Evolutionary conservation across 2,113 vertebrate species (phyloP).

Genomic region (Oryzias javanicus): DNA sequence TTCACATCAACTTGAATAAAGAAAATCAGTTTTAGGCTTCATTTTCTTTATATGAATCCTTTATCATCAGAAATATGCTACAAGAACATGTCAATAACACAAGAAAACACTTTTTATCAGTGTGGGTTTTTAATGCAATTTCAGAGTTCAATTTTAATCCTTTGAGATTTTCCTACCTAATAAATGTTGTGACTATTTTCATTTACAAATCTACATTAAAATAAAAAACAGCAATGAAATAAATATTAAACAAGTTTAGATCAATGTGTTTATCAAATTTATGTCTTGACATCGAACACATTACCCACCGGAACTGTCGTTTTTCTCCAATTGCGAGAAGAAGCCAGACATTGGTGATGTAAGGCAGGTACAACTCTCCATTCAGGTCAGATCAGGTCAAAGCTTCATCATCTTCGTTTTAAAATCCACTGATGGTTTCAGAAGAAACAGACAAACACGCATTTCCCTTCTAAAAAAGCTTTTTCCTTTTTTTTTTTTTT

Average conservation of each 20-base stretch:
- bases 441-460: conserved; percentile 10
- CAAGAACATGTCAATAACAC: too few relatives aligned
- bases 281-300: conserved; percentile 1
- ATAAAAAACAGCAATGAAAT: conserved; percentile 1
- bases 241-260: background rate
- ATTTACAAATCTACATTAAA: too few relatives aligned
- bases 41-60: too few relatives aligned
- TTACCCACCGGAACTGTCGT: background rate
- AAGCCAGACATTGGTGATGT: background rate
- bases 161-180: too few relatives aligned
- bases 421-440: background rate
- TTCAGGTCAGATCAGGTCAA: conserved; percentile 8
- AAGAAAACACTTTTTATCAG: too few relatives aligned
- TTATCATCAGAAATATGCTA: too few relatives aligned
- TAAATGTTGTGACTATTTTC: too few relatives aligned
- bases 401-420: background rate
- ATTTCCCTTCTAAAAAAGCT: conserved; percentile 8
- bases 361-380: background rate
- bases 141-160: too few relatives aligned
- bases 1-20: too few relatives aligned
- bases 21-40: too few relatives aligned
- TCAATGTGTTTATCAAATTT: conserved; percentile 1
- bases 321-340: background rate
- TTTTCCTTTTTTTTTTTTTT: conserved; percentile 52
- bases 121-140: too few relatives aligned